A percentile compares a stretch with the other conserved stretches of the same genome.
Evolutionary conservation across 30 jellyfish, hydroid and myxozoan species (phyloP).

Genomic region (Chironex yamaguchii): DNA sequence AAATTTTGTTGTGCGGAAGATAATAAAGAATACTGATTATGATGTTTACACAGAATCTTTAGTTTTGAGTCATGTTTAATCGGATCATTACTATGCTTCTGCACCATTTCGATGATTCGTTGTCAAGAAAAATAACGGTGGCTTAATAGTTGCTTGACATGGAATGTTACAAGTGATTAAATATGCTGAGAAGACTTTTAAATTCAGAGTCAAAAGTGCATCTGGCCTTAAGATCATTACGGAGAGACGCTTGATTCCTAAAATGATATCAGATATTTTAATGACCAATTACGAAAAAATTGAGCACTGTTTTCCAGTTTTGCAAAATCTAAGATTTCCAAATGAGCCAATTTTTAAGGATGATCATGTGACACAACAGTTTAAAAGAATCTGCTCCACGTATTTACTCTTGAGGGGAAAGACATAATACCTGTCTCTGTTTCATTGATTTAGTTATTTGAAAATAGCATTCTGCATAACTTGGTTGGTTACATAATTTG

Average conservation of each 20-base stretch:
- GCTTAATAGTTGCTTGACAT: neutral
- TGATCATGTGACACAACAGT: neutral
- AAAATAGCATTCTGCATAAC: no score
- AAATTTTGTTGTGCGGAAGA: neutral
- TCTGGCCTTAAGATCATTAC: neutral
- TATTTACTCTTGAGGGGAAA: neutral
- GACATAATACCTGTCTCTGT: no score
- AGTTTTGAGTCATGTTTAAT: no score
- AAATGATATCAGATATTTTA: neutral
- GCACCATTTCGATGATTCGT: neutral
- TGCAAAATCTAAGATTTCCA: neutral
- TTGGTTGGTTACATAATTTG: no score
- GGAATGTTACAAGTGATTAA: neutral
- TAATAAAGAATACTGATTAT: neutral
- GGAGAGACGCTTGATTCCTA: neutral
- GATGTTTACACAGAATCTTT: neutral
- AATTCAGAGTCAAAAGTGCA: neutral
- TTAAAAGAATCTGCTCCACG: neutral
- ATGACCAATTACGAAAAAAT: neutral
- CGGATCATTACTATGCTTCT: neutral
- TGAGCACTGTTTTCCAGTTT: neutral
- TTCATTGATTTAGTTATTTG: no score
- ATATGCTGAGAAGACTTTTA: slow-evolving; percentile 4
- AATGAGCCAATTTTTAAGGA: slow-evolving; percentile 5
- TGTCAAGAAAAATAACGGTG: neutral